Evolutionary conservation across 2,888 invertebrate genomes (phyloP).

Genomic region (Ectobius pallidus): DNA sequence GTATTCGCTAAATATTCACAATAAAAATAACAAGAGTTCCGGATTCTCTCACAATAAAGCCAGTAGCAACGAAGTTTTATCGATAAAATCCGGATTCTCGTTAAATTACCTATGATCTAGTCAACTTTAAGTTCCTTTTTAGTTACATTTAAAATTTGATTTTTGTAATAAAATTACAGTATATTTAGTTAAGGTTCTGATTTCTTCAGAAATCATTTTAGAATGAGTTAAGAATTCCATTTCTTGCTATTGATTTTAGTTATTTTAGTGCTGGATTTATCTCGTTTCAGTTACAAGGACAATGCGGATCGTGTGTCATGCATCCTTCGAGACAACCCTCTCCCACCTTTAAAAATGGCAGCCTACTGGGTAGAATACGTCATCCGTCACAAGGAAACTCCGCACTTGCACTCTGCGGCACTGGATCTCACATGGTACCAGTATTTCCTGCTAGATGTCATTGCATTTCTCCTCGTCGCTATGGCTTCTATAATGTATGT

Average conservation of each 20-base stretch:
- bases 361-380: constrained; percentile 43
- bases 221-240: too few relatives aligned
- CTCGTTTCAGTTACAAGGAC: not conserved
- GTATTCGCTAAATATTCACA: too few relatives aligned
- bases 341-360: constrained; percentile 57
- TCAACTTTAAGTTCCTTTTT: too few relatives aligned
- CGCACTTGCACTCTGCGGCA: constrained; percentile 29
- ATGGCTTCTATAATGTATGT: not conserved
- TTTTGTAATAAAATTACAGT: not conserved
- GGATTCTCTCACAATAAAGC: too few relatives aligned
- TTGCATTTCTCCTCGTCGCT: not conserved
- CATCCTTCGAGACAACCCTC: constrained; percentile 59
- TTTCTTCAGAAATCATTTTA: not conserved
- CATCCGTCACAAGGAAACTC: constrained; percentile 44
- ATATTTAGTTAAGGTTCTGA: not conserved
- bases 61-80: too few relatives aligned
- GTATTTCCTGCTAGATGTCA: constrained; percentile 31
- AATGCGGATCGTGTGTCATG: constrained; percentile 52
- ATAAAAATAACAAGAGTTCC: too few relatives aligned
- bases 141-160: not conserved
- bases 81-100: too few relatives aligned
- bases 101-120: too few relatives aligned
- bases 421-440: constrained; percentile 32
- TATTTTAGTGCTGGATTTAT: too few relatives aligned
- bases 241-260: too few relatives aligned